A percentile compares a stretch with the other conserved stretches of the same genome.
Evolutionary conservation across 2,888 invertebrate species (phyloP).

Genomic region (Neoascia interrupta): DNA sequence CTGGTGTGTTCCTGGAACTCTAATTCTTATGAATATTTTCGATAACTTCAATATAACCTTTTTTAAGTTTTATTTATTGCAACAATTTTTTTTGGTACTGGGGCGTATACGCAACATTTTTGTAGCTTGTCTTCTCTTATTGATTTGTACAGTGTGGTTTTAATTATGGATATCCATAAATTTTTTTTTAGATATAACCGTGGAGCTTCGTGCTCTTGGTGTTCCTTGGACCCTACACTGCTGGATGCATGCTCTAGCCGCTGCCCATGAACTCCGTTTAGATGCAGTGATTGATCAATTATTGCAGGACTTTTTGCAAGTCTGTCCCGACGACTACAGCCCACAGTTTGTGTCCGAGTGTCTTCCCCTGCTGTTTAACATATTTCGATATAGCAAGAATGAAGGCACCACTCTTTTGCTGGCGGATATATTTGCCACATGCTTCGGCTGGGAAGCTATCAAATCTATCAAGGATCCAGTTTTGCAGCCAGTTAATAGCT

Average conservation of each 20-base stretch:
- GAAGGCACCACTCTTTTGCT: constrained; percentile 92
- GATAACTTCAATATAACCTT: no score
- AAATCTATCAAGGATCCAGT: constrained; percentile 86
- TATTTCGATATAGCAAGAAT: constrained; percentile 94
- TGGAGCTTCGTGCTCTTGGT: constrained; percentile 91
- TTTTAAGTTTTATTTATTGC: no score
- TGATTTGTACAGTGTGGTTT: no score
- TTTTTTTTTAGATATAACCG: constrained; percentile 86
- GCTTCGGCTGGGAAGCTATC: constrained; percentile 92
- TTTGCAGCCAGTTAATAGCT: constrained; percentile 84
- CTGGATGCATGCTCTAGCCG: constrained; percentile 94
- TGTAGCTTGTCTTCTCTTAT: no score
- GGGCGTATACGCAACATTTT: no score
- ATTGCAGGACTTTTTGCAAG: constrained; percentile 93
- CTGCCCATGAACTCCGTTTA: constrained; percentile 90
- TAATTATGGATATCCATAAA: no score
- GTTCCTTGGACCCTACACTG: constrained; percentile 95
- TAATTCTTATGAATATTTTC: no score
- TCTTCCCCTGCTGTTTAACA: constrained; percentile 92
- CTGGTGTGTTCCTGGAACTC: no score
- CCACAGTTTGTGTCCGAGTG: constrained; percentile 94
- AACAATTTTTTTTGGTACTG: no score
- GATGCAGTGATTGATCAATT: constrained; percentile 93
- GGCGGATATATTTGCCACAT: constrained; percentile 94
- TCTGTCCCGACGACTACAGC: constrained; percentile 93